Percentiles rank a stretch among this genome's conserved stretches.
phyloP scores from a whole-genome alignment of 2,888 invertebrate species.

The Hypsopygia costalis region DNA sequence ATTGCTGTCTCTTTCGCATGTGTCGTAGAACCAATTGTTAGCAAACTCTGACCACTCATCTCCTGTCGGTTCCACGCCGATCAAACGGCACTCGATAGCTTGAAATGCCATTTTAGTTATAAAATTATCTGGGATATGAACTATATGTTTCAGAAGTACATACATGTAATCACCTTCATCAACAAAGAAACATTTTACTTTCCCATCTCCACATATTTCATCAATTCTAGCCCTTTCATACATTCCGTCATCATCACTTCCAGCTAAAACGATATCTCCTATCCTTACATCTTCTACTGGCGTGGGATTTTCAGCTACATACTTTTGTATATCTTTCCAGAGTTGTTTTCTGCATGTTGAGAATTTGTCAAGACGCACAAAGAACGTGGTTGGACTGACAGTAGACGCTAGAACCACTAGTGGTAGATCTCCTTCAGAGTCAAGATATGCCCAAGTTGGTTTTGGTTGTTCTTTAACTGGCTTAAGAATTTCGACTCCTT shows the following conservation, averaged over 20 bases:
- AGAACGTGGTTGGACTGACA: slow-evolving; percentile 67
- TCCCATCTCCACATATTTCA: slow-evolving; percentile 41
- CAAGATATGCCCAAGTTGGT: slow-evolving; percentile 73
- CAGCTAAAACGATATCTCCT: slow-evolving; percentile 72
- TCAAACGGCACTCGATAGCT: slow-evolving; percentile 82
- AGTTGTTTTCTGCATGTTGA: slow-evolving; percentile 52
- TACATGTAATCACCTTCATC: slow-evolving; percentile 81
- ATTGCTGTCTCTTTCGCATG: slow-evolving; percentile 51
- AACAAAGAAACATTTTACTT: slow-evolving; percentile 80
- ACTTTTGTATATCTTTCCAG: slow-evolving; percentile 57
- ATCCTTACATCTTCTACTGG: slow-evolving; percentile 33
- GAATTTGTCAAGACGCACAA: slow-evolving; percentile 70
- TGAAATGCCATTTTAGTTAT: slow-evolving; percentile 81
- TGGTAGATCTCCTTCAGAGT: slow-evolving; percentile 41
- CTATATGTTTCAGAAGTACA: slow-evolving; percentile 56
- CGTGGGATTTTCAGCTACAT: slow-evolving; percentile 34
- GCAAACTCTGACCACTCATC: slow-evolving; percentile 75
- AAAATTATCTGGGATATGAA: slow-evolving; percentile 68
- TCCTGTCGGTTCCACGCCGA: slow-evolving; percentile 70
- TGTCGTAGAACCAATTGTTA: slow-evolving; percentile 72
- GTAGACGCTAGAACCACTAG: slow-evolving; percentile 65
- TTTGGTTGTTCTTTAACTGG: slow-evolving; percentile 24
- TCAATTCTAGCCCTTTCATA: slow-evolving; percentile 71
- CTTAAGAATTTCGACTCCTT: slow-evolving; percentile 21
- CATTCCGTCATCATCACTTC: slow-evolving; percentile 59